Conservation (phyloP, 2,888 invertebrate genomes). For the Xiphydria camelus region DNA sequence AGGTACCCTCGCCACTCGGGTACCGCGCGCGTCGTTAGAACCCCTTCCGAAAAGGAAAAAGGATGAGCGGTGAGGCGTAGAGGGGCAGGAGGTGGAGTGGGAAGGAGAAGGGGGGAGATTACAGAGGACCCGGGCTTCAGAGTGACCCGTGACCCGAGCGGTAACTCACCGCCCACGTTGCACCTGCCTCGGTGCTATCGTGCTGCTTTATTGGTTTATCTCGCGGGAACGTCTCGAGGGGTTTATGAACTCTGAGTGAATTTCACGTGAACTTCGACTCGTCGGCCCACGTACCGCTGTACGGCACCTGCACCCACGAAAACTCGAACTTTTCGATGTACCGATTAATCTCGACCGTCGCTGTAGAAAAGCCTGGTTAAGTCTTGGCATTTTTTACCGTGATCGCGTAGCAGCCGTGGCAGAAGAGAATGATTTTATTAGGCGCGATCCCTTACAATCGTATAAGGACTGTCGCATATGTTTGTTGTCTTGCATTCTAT, state of each 20-base stretch:
- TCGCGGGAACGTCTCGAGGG: conserved; percentile 34
- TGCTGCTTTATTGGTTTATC: conserved; percentile 51
- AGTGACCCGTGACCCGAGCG: conserved; percentile 45
- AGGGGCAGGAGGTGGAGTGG: conserved; percentile 10
- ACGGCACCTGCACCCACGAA: too few species aligned
- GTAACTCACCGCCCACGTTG: conserved; percentile 53
- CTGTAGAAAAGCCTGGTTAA: too few species aligned
- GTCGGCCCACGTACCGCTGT: conserved; percentile 24
- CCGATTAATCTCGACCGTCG: too few species aligned
- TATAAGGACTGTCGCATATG: too few species aligned
- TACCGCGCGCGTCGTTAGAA: too few species aligned
- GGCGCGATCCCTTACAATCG: too few species aligned
- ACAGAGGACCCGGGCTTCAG: conserved; percentile 36
- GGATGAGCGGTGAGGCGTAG: conserved; percentile 13
- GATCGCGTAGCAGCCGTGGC: too few species aligned
- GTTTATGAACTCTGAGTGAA: conserved; percentile 35
- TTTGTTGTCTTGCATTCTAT: too few species aligned
- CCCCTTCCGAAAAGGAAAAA: conserved; percentile 3
- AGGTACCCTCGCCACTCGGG: too few species aligned
- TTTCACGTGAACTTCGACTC: conserved; percentile 40
- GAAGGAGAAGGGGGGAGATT: conserved; percentile 34
- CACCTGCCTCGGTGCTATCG: conserved; percentile 47
- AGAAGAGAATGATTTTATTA: too few species aligned
- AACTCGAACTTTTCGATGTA: too few species aligned
- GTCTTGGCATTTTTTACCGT: too few species aligned